Evolutionary conservation across 2,797 vertebrate species (phyloP).

Genomic region (Rhinichthys osculus): DNA sequence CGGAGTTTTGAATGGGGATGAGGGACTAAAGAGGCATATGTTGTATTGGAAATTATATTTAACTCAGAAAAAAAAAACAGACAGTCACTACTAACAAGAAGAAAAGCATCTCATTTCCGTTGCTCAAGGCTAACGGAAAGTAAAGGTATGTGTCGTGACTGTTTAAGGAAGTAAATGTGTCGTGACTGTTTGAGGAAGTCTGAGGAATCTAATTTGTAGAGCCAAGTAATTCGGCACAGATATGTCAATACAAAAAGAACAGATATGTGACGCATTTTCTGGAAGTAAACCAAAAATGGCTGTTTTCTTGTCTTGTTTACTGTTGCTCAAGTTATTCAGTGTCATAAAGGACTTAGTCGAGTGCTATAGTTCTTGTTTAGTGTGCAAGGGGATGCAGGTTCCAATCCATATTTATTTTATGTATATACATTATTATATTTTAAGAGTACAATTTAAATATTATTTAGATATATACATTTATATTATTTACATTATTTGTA

Average conservation of each 20-base stretch:
- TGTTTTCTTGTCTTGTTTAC: background rate
- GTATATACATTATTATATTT: background rate
- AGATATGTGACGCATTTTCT: background rate
- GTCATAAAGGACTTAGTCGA: background rate
- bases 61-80: constrained; percentile 13
- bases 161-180: constrained; percentile 6
- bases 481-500: background rate
- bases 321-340: background rate
- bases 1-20: constrained; percentile 42
- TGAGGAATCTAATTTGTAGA: constrained; percentile 11
- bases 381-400: background rate
- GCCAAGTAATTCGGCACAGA: background rate
- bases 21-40: constrained; percentile 33
- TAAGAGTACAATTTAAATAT: background rate
- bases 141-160: background rate
- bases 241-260: background rate
- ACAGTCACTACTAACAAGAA: background rate
- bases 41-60: constrained; percentile 28
- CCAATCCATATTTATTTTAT: background rate
- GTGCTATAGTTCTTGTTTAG: background rate
- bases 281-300: background rate
- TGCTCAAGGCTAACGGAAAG: constrained; percentile 14
- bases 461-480: background rate
- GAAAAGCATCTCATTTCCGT: background rate
- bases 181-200: background rate